Base-by-base conservation (phyloP, 30 jellyfish, hydroid and myxozoan species). In the Aurelia aurita complex sp. Pacific region DNA sequence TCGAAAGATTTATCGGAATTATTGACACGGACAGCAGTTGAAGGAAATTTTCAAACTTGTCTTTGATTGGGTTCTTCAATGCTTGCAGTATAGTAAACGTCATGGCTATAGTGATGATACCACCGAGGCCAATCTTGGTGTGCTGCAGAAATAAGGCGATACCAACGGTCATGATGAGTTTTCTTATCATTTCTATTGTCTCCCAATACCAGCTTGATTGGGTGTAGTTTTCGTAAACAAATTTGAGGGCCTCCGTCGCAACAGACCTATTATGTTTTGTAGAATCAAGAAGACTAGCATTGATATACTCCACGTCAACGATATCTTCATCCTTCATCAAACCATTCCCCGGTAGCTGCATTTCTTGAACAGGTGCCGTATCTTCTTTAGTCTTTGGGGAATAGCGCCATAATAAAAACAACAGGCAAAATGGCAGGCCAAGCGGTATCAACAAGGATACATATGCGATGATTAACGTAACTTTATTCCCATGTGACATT, bases 201-300 rank as follows among this genome's bases (percentile, higher is more conserved):
- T 81, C 90, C 90, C 90, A 81, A 54, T 68, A 81, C 80, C 90
- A 65, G 83, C 80, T 34, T 10, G 82, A 54, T 50, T 74, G 34
- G 62, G 54, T 68, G 82, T 81, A 81, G 53, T 81, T 81, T 15
- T 74, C 90, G 54, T 81, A 66, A 9, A 73, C 43, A 51, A 81
- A 51, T 50, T 70, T 81, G 33, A 81, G 82, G 34, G 90, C 82
- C n/a, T 17, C 46, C 4, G 77, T 64, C 35, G 29, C 40, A n/a
- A 62, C 67, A 18, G 74, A 4, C 40, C n/a, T 14, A 8, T 62
- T 19, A 23, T 34, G 64, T 70, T 43, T 57, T 32, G 53, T 3
- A 33, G 80, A 5, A 35, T 69, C 62, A 13, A 11, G 53, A 18
- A 17, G 19, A 17, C 42, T 57, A 5, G 59, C 17, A 18, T 4